phyloP scores from a whole-genome alignment of 2,797 vertebrate genomes.

The Gephyroberyx darwinii region DNA sequence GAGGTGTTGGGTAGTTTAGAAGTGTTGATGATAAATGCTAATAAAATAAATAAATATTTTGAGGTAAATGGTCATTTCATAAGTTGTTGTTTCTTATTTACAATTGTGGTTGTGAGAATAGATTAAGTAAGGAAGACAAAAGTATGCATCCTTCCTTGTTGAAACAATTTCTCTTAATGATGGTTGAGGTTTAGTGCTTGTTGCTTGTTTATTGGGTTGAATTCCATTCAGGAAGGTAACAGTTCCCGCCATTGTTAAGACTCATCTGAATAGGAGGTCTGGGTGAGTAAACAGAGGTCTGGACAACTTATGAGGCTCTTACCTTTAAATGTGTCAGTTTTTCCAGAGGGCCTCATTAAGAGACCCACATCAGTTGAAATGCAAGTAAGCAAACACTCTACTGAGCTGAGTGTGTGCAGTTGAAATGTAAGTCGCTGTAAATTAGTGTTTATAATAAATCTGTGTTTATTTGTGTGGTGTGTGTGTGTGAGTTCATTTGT shows the following conservation, averaged over 20 bases:
- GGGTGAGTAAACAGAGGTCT: constrained; percentile 61
- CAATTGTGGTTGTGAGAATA: neutral
- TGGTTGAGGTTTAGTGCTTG: too few species aligned
- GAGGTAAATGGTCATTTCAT: constrained; percentile 4
- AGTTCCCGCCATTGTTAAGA: constrained; percentile 60
- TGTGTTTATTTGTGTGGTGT: constrained; percentile 45
- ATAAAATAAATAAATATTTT: constrained; percentile 17
- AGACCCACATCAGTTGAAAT: constrained; percentile 60
- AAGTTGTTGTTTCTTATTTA: neutral
- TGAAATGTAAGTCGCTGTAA: constrained; percentile 30
- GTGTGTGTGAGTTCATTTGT: neutral
- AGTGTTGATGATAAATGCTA: neutral
- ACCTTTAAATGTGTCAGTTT: constrained; percentile 76
- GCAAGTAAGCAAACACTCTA: constrained; percentile 43
- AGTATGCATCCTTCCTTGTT: constrained; percentile 13
- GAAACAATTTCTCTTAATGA: constrained; percentile 51
- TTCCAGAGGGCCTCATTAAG: constrained; percentile 73
- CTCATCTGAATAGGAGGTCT: constrained; percentile 64
- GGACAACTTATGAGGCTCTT: constrained; percentile 65
- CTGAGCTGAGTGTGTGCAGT: constrained; percentile 27
- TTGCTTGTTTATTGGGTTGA: constrained; percentile 68
- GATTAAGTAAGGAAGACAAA: constrained; percentile 10
- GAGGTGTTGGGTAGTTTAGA: constrained; percentile 21
- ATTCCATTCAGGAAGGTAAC: constrained; percentile 69
- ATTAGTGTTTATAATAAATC: constrained; percentile 37